A percentile compares a stretch with the other conserved stretches of the same genome.
Evolutionary conservation across 2,888 invertebrate genomes (phyloP).

Genomic region (Cryptosula pallasiana): DNA sequence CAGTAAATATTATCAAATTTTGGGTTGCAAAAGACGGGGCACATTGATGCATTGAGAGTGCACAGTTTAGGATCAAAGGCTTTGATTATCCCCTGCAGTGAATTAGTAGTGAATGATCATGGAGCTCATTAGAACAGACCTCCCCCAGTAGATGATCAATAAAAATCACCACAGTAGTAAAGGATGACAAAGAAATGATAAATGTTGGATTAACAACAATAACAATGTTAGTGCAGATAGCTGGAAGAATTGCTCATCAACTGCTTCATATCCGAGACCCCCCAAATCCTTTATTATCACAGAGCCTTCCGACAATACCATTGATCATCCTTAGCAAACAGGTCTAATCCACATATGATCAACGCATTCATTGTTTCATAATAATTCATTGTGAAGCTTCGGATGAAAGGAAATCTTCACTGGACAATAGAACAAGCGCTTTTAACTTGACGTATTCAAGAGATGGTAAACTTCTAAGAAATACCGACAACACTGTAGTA

Average conservation of each 20-base stretch:
- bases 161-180: constrained; percentile 22
- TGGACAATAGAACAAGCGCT: background rate
- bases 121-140: background rate
- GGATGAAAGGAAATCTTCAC: background rate
- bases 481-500: no score
- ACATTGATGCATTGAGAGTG: no score
- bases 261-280: background rate
- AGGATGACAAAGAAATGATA: background rate
- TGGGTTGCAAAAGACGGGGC: no score
- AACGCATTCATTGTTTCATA: background rate
- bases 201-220: constrained; percentile 1
- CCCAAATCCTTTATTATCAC: constrained; percentile 14
- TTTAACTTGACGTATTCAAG: background rate
- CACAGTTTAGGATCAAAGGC: background rate
- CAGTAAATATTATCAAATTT: no score
- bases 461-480: no score
- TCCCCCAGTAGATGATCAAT: background rate
- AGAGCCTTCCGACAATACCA: background rate
- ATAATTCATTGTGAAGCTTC: background rate
- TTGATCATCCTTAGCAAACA: background rate
- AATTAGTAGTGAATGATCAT: background rate
- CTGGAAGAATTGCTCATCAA: background rate
- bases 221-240: background rate
- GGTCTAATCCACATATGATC: background rate
- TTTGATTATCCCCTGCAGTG: constrained; percentile 19